Evolutionary conservation across 2,888 invertebrate genomes (phyloP).

Genomic region (Mongoloraphidia duomilia): DNA sequence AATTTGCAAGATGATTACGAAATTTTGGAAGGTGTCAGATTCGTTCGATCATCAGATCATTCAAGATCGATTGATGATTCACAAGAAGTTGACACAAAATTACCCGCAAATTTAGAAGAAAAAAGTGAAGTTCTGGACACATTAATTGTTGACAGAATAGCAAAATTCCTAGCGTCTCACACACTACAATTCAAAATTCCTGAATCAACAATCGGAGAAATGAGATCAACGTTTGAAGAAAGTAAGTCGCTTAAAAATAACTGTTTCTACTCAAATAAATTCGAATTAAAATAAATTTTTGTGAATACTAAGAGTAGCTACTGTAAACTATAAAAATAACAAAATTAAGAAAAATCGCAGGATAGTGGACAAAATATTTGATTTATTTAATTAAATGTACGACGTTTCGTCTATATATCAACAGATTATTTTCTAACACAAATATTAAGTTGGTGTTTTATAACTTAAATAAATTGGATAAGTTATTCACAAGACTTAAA

Average conservation of each 20-base stretch:
- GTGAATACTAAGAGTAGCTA: no score
- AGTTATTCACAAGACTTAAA: no score
- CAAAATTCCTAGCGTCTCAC: conserved; percentile 62
- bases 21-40: conserved; percentile 45
- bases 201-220: conserved; percentile 52
- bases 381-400: no score
- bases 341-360: no score
- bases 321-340: no score
- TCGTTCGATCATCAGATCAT: conserved; percentile 38
- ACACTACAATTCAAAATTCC: conserved; percentile 71
- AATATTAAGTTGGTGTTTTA: no score
- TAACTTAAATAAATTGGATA: no score
- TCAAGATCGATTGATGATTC: conserved; percentile 33
- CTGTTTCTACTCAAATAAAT: no score
- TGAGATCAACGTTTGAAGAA: conserved; percentile 66
- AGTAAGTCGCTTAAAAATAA: conserved; percentile 37
- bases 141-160: conserved; percentile 57
- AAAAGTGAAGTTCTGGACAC: conserved; percentile 59
- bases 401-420: no score
- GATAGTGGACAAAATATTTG: no score
- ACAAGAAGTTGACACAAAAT: conserved; percentile 42
- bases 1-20: conserved; percentile 41
- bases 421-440: no score
- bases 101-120: conserved; percentile 58
- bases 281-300: no score